Base-by-base conservation (phyloP, 1,140 invertebrate genomes). In the Lordiphosa stackelbergi region DNA sequence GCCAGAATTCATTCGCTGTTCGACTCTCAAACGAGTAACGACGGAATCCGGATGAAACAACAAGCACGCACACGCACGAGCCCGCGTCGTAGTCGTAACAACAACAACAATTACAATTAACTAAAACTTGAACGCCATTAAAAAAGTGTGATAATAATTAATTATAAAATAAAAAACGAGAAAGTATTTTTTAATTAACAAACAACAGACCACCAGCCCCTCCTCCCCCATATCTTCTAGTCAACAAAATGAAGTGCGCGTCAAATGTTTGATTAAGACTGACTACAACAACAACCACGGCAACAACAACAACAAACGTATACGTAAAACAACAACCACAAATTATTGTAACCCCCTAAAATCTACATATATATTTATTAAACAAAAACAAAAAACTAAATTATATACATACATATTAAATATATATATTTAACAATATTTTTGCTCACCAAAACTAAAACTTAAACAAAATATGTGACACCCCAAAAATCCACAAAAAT, bases 1-100 rank as follows among this genome's bases (percentile, higher is more conserved):
- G 74, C 61, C 75, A 78, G 61, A 58, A 84, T 77, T 84, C 85
- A 85, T 86, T 86, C 85, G 79, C 85, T 78, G 78, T 79, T 83
- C 66, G 85, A 78, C 85, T 84, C 78, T 85, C 72, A 74, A 79
- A 75, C 83, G 74, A 73, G 72, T 77, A 86, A 86, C 84, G 84
- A 86, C 84, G 74, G 84, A 73, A 73, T 84, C 79, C 78, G 79
- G 70, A 77, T 73, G 77, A 75, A 68, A 65, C 66, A 59, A 42
- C 38, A 45, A 58, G 54, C 49, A 62, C 35, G 42, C 22, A 48
- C 49, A 45, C 13, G 46, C 38, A 57, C 62, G 24, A 34, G 11
- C 51, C 1, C 28, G 28, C 28, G 28, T 31, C 28, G 28, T 31
- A 45, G 19, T 12, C 40, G 49, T 6, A 52, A 55, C 42, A 51